Base-by-base conservation (phyloP, 2,797 vertebrate species). In the Silurus aristotelis region DNA sequence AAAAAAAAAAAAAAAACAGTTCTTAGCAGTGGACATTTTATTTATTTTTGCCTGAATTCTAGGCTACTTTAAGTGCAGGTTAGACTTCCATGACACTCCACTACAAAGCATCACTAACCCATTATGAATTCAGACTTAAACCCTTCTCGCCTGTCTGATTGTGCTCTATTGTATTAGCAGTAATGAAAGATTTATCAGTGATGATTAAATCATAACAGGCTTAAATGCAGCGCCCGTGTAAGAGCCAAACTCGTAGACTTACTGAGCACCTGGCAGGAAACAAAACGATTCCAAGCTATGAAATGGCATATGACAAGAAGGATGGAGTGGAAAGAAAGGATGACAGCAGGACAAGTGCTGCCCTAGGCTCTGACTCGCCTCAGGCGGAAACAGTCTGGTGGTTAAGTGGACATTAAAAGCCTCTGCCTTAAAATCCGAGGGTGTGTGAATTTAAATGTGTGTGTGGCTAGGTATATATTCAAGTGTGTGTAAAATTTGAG, bases 401-500 rank as follows among this genome's bases (percentile, higher is more conserved):
- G 86, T 92, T 93, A 93, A 93, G 92, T 91, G 88, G 88, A 91
- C 85, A 86, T 92, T 92, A 92, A 93, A 93, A 92, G 89, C 87
- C 85, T 89, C 90, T 92, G 83, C 73, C 90, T 91, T 86, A 89
- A 88, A 92, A 88, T 86, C 12, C 1, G 19, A 43, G 76, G 31
- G 31, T 10, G 48, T 52, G 8, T 52, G 38, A 38, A 38, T 38
- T 38, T 38, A 38, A 38, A 22, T 6, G 31, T 61, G 58, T n/a
- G 8, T 22, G 6, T 46, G 75, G 58, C 55, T 77, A 38, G 38
- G 38, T 38, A 13, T 38, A 77, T 20, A 4, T 58, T 55, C 27
- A 76, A 19, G 27, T 38, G 56, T 77, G 46, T 73, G 75, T 60
- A 19, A 31, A 43, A 19, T n/a, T 31, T 63, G 58, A 63, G 76